Evolutionary conservation across 2,113 vertebrate species (phyloP).

Genomic region (Typhlomys cinereus): DNA sequence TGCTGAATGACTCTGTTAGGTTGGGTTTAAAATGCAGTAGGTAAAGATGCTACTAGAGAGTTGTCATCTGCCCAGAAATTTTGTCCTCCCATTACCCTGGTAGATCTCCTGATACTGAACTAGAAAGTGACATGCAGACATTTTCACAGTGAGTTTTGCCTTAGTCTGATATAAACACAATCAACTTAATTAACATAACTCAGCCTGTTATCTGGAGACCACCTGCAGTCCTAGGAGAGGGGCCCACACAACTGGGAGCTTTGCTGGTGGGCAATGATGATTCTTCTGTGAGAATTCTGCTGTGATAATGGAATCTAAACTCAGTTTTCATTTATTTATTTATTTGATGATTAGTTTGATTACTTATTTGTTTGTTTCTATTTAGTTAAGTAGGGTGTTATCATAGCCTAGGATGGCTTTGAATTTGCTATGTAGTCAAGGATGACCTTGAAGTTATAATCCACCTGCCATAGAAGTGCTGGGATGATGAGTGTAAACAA

Average conservation of each 20-base stretch:
- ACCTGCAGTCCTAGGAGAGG: not conserved
- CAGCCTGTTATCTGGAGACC: not conserved
- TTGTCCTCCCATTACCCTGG: not conserved
- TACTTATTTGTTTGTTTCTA: not conserved
- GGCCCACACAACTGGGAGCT: not conserved
- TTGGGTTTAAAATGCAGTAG: not conserved
- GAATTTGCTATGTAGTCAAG: not conserved
- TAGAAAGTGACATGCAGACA: not conserved
- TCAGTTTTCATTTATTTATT: not conserved
- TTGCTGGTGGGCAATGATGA: not conserved
- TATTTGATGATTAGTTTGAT: not conserved
- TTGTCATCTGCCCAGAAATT: slow-evolving; percentile 24
- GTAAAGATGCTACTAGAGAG: not conserved
- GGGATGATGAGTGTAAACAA: not conserved
- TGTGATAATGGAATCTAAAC: not conserved
- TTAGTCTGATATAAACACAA: not conserved
- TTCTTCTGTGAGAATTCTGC: not conserved
- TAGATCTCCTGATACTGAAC: not conserved
- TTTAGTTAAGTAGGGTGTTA: no score
- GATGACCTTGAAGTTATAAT: not conserved
- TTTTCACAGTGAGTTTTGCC: not conserved
- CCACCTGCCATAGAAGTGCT: not conserved
- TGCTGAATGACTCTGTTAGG: not conserved
- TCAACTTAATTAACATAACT: no score
- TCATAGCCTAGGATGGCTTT: not conserved